Evolutionary conservation across 2,113 vertebrate genomes (phyloP), one percentile per base, ranked within the genome.

Genomic region (Plectropomus leopardus): DNA sequence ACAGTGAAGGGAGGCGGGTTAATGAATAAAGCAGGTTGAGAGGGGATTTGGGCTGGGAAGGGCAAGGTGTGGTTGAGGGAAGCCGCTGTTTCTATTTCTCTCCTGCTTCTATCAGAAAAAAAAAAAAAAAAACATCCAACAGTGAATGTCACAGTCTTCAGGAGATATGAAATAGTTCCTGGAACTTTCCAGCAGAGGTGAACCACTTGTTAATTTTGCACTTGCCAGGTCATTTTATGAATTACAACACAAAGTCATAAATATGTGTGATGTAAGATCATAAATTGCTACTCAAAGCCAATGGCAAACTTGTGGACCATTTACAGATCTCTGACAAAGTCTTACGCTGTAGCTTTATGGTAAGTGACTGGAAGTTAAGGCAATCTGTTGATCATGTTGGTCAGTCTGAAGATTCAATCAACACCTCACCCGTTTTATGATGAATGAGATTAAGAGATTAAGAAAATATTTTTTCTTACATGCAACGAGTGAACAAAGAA

Each of bases 1-100:
- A 65, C 45, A 70, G 71, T n/a, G 23, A 36, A 79, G 57, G 64
- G 58, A 50, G 64, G 60, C 14, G 68, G 68, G 69, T 55, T 90
- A 58, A 94, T 92, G 88, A 79, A 85, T 61, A 91, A 91, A 93
- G 89, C 92, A 93, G 89, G 81, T 71, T 6, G 65, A 71, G 44
- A 69, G 57, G 76, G 51, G 75, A 74, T 47, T 55, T 23, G 17
- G 40, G 61, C 57, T 44, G 63, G 79, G 84, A 76, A 58, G 59
- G 77, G 70, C 68, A 81, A 82, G 87, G 91, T 82, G 86, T 85
- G 82, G 78, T 59, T 73, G 48, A 78, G 45, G 53, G 42, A 81
- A 44, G 55, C 67, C 66, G 61, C 55, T 61, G 23, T 74, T 74
- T 65, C 76, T 81, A 51, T 83, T 64, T 78, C 63, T 79, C 67